phyloP scores from a whole-genome alignment of 2,797 vertebrate genomes.

The Tenualosa thibaudeaui region DNA sequence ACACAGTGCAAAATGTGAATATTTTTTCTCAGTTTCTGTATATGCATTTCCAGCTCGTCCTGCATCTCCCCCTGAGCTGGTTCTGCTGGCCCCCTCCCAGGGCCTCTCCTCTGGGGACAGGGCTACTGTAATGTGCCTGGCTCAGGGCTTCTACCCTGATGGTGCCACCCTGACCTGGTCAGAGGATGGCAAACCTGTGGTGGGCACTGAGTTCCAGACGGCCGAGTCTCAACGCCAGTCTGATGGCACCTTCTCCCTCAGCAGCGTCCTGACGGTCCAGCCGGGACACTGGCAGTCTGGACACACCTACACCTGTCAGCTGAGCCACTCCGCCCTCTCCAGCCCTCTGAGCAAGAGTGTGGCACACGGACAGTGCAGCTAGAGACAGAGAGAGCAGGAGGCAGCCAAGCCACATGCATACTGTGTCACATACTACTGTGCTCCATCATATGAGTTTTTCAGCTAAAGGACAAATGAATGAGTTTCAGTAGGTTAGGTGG shows the following conservation, averaged over 20 bases:
- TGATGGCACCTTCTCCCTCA: conserved; percentile 56
- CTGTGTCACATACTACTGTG: no score
- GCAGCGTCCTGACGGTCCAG: conserved; percentile 59
- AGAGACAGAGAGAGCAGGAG: conserved; percentile 7
- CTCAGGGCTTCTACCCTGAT: conserved; percentile 57
- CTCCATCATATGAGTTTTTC: no score
- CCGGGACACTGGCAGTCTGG: conserved; percentile 45
- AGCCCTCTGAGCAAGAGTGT: conserved; percentile 44
- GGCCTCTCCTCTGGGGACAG: conserved; percentile 45
- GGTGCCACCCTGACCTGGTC: conserved; percentile 55
- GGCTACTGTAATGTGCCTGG: conserved; percentile 61
- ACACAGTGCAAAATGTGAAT: no score
- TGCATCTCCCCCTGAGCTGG: conserved; percentile 54
- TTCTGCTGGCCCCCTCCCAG: conserved; percentile 56
- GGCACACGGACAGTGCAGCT: conserved; percentile 35
- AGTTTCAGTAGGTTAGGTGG: no score
- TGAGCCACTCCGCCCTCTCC: conserved; percentile 56
- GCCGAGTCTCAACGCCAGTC: conserved; percentile 44
- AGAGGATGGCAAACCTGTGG: conserved; percentile 14
- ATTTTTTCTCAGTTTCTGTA: neutral
- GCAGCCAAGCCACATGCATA: no score
- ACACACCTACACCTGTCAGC: conserved; percentile 50
- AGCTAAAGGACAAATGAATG: no score
- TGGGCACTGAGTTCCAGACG: conserved; percentile 35
- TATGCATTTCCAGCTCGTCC: neutral